Evolutionary conservation across 92 coral and sea anemone species (phyloP).

Genomic region (Montipora capitata): DNA sequence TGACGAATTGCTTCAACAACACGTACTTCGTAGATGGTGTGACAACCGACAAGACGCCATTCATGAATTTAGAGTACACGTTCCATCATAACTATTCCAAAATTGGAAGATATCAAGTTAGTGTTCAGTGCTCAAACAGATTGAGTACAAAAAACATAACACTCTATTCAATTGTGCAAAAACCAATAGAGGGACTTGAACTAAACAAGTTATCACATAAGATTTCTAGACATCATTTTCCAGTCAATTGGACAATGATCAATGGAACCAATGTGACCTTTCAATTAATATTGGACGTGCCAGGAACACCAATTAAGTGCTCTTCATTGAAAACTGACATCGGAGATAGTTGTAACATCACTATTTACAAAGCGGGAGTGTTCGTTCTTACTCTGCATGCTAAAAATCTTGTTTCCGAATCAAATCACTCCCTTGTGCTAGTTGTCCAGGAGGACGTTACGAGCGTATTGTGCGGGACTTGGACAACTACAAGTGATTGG

Average conservation of each 20-base stretch:
- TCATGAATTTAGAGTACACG: slow-evolving; percentile 55
- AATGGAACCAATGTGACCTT: slow-evolving; percentile 91
- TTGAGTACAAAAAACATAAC: slow-evolving; percentile 34
- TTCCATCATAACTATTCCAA: slow-evolving; percentile 55
- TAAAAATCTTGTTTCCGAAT: slow-evolving; percentile 80
- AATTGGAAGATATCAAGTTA: slow-evolving; percentile 65
- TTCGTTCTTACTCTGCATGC: slow-evolving; percentile 68
- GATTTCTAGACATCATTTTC: slow-evolving; percentile 40
- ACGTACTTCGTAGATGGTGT: slow-evolving; percentile 68
- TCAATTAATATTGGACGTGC: slow-evolving; percentile 26
- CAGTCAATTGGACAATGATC: slow-evolving; percentile 74
- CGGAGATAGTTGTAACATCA: slow-evolving; percentile 37
- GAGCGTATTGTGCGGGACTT: slow-evolving; percentile 35
- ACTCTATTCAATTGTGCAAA: slow-evolving; percentile 47
- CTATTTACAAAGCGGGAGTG: slow-evolving; percentile 43
- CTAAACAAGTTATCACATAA: slow-evolving; percentile 49
- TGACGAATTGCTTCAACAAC: slow-evolving; percentile 55
- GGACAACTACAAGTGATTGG: slow-evolving; percentile 72
- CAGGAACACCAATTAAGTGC: slow-evolving; percentile 13
- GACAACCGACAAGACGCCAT: slow-evolving; percentile 69
- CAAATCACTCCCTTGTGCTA: slow-evolving; percentile 30
- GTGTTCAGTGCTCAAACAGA: slow-evolving; percentile 74
- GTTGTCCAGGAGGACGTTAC: slow-evolving; percentile 77
- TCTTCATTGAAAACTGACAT: slow-evolving; percentile 48
- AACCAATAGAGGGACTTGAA: slow-evolving; percentile 67